Evolutionary conservation across 1,140 invertebrate species (phyloP), one percentile per base, ranked within the genome.

Genomic region (Conus betulinus): DNA sequence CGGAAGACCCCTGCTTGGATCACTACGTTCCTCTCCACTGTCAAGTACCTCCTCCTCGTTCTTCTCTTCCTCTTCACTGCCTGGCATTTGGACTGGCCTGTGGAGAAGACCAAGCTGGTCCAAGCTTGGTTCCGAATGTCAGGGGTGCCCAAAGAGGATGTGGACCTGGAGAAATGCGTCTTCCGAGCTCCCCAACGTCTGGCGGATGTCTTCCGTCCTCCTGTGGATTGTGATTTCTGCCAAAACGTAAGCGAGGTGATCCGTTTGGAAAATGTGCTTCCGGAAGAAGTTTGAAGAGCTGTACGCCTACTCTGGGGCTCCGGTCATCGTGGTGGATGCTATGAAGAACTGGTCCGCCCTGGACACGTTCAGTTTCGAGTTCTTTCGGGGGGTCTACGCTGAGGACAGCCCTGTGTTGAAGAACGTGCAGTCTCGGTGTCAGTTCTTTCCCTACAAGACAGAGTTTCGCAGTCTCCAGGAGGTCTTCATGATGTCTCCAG

Each of bases 401-500:
- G 95, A 84, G 11, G 93, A 90, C 1, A 92, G 91, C 67, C 89
- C 92, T 17, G 94, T 92, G 8, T 86, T 94, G 13, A 88, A 90
- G 76, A 93, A 92, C 84, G 81, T 90, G 13, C 90, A 93, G 55
- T 89, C 87, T 53, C 93, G 95, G 60, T 99, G 98, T 92, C 98
- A 99, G 94, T 99, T 98, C 95, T 98, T 99, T 93, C 97, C 98
- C 0, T 99, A 99, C 94, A 97, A 98, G 94, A 98, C 98, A 0
- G 97, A 97, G 85, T 98, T 99, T 92, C 95, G 95, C 39, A 97
- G 95, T 84, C 95, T 99, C 0, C 94, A 95, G 74, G 97, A 99
- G 88, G 98, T 98, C 1, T 97, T 99, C 89, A 96, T 97, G 20
- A 96, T 96, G 95, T 96, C 96, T 79, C 93, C 95, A 17, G 95